Conservation (phyloP, 2,797 vertebrate genomes). For the Cynopterus sphinx region DNA sequence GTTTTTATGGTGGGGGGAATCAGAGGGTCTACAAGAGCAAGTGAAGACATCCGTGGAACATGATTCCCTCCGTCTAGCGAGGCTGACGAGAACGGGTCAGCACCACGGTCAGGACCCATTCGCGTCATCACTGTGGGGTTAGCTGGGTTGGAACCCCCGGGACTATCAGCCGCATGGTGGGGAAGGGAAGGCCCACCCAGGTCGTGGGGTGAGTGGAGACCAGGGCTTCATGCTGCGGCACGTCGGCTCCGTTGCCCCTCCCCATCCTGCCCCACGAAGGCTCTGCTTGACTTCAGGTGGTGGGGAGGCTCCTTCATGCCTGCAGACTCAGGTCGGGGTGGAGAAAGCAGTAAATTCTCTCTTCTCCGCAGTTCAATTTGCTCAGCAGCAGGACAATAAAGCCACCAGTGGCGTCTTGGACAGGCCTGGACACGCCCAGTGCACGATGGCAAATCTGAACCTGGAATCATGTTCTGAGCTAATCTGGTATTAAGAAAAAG, state of each 20-base stretch:
- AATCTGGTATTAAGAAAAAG: not conserved
- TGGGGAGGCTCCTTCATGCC: not conserved
- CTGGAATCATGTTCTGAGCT: not conserved
- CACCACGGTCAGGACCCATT: not conserved
- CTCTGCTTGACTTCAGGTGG: not conserved
- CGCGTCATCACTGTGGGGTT: rapidly evolving
- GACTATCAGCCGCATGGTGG: rapidly evolving
- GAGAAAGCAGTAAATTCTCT: not conserved
- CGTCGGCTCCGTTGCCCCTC: not conserved
- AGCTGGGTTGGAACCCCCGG: rapidly evolving
- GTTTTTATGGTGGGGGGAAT: not conserved
- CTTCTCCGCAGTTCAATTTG: not conserved
- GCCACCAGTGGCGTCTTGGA: not conserved
- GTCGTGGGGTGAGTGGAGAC: not conserved
- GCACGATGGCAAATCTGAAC: not conserved
- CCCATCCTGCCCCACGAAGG: not conserved
- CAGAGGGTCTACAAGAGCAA: not conserved
- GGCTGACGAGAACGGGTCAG: not conserved
- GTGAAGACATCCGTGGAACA: not conserved
- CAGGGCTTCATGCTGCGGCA: not conserved
- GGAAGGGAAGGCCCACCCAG: not conserved
- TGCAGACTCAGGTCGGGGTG: not conserved
- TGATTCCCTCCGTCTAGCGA: not conserved
- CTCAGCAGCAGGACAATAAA: not conserved
- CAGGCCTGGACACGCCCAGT: not conserved